These are phyloP conservation scores for Dufourea novaeangliae DNA, from an alignment of 1,140 invertebrate species.

Conservation along the genomic window DNA sequence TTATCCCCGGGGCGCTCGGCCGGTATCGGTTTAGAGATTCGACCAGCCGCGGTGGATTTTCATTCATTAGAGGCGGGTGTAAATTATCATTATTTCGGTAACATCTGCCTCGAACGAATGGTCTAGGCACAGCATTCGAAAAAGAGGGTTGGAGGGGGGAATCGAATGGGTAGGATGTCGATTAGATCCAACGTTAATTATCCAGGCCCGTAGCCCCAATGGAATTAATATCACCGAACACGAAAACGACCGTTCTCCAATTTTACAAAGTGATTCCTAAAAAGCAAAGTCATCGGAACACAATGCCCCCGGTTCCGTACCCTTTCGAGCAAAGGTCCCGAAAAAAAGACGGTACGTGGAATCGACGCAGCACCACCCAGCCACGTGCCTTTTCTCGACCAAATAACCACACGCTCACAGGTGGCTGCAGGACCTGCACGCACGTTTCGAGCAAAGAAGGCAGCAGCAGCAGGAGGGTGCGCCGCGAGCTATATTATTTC, in stretches of 20 bases:
- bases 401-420: conserved; percentile 53
- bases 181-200: conserved; percentile 11
- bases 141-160: no score
- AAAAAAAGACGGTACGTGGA: background rate
- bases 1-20: conserved; percentile 10
- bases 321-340: no score
- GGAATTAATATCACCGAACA: background rate
- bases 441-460: background rate
- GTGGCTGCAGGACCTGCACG: conserved; percentile 35
- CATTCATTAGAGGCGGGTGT: conserved; percentile 40
- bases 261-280: no score
- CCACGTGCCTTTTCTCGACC: conserved; percentile 43
- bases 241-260: background rate
- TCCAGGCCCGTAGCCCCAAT: background rate
- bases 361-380: background rate
- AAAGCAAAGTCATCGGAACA: background rate
- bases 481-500: conserved; percentile 50
- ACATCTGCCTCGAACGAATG: conserved; percentile 20
- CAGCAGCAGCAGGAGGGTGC: background rate
- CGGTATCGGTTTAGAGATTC: conserved; percentile 55
- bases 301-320: no score
- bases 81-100: conserved; percentile 56
- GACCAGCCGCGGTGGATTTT: conserved; percentile 27
- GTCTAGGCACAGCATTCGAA: background rate
- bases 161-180: background rate